Evolutionary conservation across 2,113 vertebrate species (phyloP).

Genomic region (Argyrosomus japonicus): DNA sequence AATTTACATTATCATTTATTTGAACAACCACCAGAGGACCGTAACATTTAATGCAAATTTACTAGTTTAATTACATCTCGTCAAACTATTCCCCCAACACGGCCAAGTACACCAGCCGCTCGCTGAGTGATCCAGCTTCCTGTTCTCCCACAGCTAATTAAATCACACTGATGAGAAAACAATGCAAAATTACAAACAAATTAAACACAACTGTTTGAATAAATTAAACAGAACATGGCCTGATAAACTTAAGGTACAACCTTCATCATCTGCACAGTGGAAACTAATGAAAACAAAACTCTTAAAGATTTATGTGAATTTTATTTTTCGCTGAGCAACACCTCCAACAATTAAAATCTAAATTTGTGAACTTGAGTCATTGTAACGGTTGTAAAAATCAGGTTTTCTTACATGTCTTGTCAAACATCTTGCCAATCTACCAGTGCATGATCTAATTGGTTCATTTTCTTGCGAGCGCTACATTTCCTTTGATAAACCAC

Average conservation of each 20-base stretch:
- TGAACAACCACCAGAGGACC: slow-evolving; percentile 50
- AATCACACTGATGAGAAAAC: slow-evolving; percentile 54
- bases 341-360: background rate
- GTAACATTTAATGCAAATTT: slow-evolving; percentile 64
- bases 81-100: slow-evolving; percentile 52
- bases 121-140: slow-evolving; percentile 26
- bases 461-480: background rate
- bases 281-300: too few species aligned
- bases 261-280: slow-evolving; percentile 35
- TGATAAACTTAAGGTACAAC: slow-evolving; percentile 34
- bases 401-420: slow-evolving; percentile 9
- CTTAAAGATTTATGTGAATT: slow-evolving; percentile 4
- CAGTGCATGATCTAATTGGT: slow-evolving; percentile 3
- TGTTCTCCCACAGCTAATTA: slow-evolving; percentile 65
- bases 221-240: slow-evolving; percentile 38
- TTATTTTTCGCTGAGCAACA: background rate
- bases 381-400: background rate
- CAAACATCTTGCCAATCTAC: slow-evolving; percentile 29
- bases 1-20: slow-evolving; percentile 48
- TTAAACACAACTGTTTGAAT: slow-evolving; percentile 50
- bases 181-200: slow-evolving; percentile 55
- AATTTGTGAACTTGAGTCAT: background rate
- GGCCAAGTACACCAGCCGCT: slow-evolving; percentile 16
- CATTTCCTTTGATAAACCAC: slow-evolving; percentile 42
- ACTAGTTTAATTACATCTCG: slow-evolving; percentile 69